Conservation (phyloP, 1,140 invertebrate species). For the Drosophila ananassae region DNA sequence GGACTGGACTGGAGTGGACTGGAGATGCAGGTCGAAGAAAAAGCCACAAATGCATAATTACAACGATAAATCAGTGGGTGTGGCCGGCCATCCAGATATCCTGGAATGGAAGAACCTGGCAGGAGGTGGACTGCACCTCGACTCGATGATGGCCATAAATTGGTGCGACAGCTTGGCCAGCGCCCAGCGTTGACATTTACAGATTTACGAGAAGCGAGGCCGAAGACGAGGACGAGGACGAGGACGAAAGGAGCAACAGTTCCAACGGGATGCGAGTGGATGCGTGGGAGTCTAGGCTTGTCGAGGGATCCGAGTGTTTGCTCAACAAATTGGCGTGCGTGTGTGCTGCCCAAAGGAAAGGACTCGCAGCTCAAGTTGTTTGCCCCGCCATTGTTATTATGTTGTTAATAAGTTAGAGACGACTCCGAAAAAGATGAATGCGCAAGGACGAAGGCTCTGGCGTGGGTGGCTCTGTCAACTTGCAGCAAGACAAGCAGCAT, state of each 20-base stretch:
- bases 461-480: conserved; percentile 34
- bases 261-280: conserved; percentile 1
- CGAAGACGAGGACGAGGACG: conserved; percentile 18
- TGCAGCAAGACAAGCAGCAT: conserved; percentile 55
- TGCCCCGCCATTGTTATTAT: conserved; percentile 58
- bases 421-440: conserved; percentile 29
- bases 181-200: conserved; percentile 54
- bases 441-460: not conserved
- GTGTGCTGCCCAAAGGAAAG: conserved; percentile 5
- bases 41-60: conserved; percentile 39
- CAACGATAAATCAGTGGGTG: conserved; percentile 29
- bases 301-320: conserved; percentile 34
- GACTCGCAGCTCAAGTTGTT: conserved; percentile 42
- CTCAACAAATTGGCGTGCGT: conserved; percentile 62
- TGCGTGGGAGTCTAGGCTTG: not conserved
- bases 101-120: not conserved
- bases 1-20: no score
- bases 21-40: not conserved
- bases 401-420: conserved; percentile 64
- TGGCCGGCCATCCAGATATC: not conserved
- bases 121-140: conserved; percentile 43
- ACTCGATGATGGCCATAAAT: conserved; percentile 59
- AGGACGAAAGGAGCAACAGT: conserved; percentile 54
- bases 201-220: conserved; percentile 56
- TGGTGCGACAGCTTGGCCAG: conserved; percentile 34